Percentiles rank a stretch among this genome's conserved stretches.
phyloP scores from a whole-genome alignment of 2,888 invertebrate genomes.

The Drosophila neoperkinsi region DNA sequence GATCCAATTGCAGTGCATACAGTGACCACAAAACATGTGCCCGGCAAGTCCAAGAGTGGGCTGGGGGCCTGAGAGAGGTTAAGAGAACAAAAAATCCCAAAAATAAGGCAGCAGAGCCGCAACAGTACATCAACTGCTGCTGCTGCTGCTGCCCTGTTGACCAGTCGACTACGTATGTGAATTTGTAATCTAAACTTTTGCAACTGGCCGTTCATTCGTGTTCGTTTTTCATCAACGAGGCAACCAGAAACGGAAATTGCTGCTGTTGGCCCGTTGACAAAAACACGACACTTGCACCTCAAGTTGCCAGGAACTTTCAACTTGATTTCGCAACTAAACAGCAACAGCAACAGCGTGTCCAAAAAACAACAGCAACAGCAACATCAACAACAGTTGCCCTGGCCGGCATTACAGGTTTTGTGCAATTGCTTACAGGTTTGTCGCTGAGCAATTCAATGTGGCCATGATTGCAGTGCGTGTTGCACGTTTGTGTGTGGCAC shows the following conservation, averaged over 20 bases:
- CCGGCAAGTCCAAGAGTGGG: slow-evolving; percentile 43
- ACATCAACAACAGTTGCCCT: slow-evolving; percentile 20
- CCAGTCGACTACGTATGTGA: slow-evolving; percentile 68
- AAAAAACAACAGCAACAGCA: slow-evolving; percentile 21
- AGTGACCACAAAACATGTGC: slow-evolving; percentile 76
- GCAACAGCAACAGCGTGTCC: slow-evolving; percentile 18
- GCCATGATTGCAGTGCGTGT: slow-evolving; percentile 59
- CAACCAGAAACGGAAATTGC: slow-evolving; percentile 79
- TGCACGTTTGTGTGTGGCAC: slow-evolving; percentile 19
- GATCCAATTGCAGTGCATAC: slow-evolving; percentile 71
- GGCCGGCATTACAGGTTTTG: slow-evolving; percentile 58
- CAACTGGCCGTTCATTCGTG: slow-evolving; percentile 57
- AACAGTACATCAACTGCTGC: slow-evolving; percentile 73
- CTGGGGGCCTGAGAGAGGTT: background rate
- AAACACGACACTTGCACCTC: slow-evolving; percentile 78
- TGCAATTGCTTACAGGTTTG: slow-evolving; percentile 69
- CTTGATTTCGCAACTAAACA: slow-evolving; percentile 67
- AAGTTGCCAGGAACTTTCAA: slow-evolving; percentile 75
- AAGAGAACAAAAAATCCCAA: slow-evolving; percentile 10
- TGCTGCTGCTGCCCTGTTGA: slow-evolving; percentile 4
- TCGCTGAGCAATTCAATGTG: slow-evolving; percentile 60
- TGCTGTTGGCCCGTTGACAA: slow-evolving; percentile 78
- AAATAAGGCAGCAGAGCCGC: slow-evolving; percentile 25
- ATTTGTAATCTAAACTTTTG: slow-evolving; percentile 78
- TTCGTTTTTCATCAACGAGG: slow-evolving; percentile 55